A percentile compares a stretch with the other conserved stretches of the same genome.
These are phyloP conservation scores for Dioctria linearis DNA, from an alignment of 2,888 invertebrate species.

Conservation along the genomic window DNA sequence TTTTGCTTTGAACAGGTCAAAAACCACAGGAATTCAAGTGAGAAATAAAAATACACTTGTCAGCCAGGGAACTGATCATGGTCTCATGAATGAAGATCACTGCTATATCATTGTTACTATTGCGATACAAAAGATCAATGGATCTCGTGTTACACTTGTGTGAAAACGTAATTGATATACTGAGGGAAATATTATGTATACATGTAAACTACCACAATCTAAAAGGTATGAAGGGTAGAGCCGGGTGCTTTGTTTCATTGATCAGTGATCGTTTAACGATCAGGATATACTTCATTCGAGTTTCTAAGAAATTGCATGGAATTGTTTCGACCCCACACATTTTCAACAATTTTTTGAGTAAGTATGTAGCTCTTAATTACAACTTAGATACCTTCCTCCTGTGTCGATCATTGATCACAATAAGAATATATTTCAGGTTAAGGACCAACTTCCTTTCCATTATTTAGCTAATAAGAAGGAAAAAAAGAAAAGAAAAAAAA, in stretches of 20 bases:
- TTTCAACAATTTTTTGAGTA: neutral
- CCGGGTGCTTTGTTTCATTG: conserved; percentile 35
- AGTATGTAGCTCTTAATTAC: neutral
- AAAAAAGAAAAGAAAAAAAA: conserved; percentile 1
- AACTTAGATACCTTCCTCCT: neutral
- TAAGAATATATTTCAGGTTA: conserved; percentile 18
- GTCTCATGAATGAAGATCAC: conserved; percentile 39
- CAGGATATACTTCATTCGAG: neutral
- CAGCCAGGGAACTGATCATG: conserved; percentile 30
- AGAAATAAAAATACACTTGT: conserved; percentile 36
- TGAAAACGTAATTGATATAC: conserved; percentile 13
- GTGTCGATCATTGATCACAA: neutral
- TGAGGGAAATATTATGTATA: conserved; percentile 9
- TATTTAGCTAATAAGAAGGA: neutral
- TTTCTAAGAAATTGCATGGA: conserved; percentile 25
- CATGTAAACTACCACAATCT: neutral
- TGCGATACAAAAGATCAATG: conserved; percentile 12
- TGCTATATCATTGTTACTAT: neutral
- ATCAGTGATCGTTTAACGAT: conserved; percentile 11
- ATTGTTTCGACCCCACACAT: neutral
- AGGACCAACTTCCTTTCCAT: conserved; percentile 31
- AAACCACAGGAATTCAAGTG: conserved; percentile 44
- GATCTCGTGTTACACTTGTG: conserved; percentile 12
- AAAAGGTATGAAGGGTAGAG: neutral
- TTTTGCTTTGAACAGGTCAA: neutral